A percentile compares a stretch with the other conserved stretches of the same genome.
Evolutionary conservation across 2,888 invertebrate genomes (phyloP).

Genomic region (Drosophila quinaria): DNA sequence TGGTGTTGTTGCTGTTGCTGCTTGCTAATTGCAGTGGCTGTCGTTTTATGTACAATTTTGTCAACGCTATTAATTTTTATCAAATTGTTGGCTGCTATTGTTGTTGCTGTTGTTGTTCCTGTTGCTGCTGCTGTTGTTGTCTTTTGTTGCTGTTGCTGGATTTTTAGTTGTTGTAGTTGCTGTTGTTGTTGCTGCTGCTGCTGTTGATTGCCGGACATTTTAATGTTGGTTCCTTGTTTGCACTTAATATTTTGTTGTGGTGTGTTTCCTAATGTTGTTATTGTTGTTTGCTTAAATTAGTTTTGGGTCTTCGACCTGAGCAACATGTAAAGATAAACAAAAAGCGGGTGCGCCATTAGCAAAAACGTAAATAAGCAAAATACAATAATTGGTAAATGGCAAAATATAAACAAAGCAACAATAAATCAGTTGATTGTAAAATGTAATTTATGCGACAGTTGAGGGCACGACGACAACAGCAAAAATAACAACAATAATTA

Average conservation of each 20-base stretch:
- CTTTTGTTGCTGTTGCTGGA: constrained; percentile 56
- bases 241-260: constrained; percentile 43
- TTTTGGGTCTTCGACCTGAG: constrained; percentile 64
- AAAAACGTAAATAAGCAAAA: constrained; percentile 4
- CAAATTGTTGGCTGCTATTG: constrained; percentile 69
- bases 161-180: constrained; percentile 41
- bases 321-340: constrained; percentile 33
- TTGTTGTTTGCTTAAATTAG: constrained; percentile 22
- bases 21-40: constrained; percentile 52
- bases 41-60: constrained; percentile 73
- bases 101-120: constrained; percentile 37
- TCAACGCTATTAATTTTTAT: constrained; percentile 77
- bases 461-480: constrained; percentile 50
- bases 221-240: constrained; percentile 67
- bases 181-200: constrained; percentile 52
- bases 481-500: constrained; percentile 65
- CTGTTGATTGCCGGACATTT: constrained; percentile 80
- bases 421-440: constrained; percentile 67
- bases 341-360: constrained; percentile 59
- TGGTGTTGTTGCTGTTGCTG: constrained; percentile 60
- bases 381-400: constrained; percentile 20
- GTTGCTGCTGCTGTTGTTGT: constrained; percentile 38
- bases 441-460: constrained; percentile 71
- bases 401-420: constrained; percentile 28
- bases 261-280: constrained; percentile 16